These are phyloP conservation scores for Micrasema longulum DNA, from an alignment of 1,140 invertebrate genomes.

Conservation along the genomic window DNA sequence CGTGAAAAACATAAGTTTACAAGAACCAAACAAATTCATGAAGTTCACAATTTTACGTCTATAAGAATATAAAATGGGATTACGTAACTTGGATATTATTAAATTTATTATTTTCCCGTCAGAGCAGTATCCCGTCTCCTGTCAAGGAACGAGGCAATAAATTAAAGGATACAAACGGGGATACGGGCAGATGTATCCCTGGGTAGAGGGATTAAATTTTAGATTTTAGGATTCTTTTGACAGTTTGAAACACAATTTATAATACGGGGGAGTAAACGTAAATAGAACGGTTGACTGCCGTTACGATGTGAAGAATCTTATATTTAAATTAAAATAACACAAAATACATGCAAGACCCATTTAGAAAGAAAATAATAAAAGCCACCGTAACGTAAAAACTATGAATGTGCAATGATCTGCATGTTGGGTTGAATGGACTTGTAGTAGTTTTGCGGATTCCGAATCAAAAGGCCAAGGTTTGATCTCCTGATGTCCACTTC, in stretches of 20 bases:
- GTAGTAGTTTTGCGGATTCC: too few species aligned
- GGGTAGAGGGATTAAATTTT: slow-evolving; percentile 7
- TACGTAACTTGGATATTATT: background rate
- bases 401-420: too few species aligned
- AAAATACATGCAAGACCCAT: too few species aligned
- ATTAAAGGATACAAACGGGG: slow-evolving; percentile 14
- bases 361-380: too few species aligned
- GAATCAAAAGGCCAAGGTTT: too few species aligned
- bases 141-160: slow-evolving; percentile 13
- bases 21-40: background rate
- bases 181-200: slow-evolving; percentile 28
- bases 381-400: too few species aligned
- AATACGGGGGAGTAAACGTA: background rate
- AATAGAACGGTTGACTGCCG: background rate
- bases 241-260: slow-evolving; percentile 3
- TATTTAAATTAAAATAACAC: too few species aligned
- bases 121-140: slow-evolving; percentile 33
- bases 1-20: too few species aligned
- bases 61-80: background rate
- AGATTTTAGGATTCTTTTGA: slow-evolving; percentile 6
- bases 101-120: background rate
- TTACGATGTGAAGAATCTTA: background rate
- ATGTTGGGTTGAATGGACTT: too few species aligned
- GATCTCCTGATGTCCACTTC: too few species aligned
- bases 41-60: background rate